Percentiles rank a stretch among this genome's conserved stretches.
These are phyloP conservation scores for Chaenogobius annularis DNA, from an alignment of 2,113 vertebrate species.

Conservation along the genomic window DNA sequence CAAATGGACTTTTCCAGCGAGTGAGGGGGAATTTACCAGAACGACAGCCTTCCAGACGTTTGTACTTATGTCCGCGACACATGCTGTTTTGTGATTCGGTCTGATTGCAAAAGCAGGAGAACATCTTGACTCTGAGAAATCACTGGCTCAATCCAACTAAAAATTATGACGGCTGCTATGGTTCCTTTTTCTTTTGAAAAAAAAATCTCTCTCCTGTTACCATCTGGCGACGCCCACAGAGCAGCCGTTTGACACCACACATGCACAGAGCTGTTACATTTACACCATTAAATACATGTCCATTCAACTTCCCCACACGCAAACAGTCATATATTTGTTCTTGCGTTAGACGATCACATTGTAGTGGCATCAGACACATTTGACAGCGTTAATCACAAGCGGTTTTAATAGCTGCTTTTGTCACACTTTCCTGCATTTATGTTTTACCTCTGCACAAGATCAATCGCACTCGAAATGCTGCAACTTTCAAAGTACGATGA, in stretches of 20 bases:
- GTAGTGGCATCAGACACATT: neutral
- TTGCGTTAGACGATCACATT: neutral
- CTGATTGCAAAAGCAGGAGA: slow-evolving; percentile 17
- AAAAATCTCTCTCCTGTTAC: slow-evolving; percentile 33
- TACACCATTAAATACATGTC: slow-evolving; percentile 37
- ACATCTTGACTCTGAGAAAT: slow-evolving; percentile 37
- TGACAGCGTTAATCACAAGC: neutral
- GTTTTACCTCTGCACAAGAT: too few relatives aligned
- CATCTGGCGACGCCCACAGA: slow-evolving; percentile 71
- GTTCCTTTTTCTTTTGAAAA: slow-evolving; percentile 29
- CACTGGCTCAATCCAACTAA: slow-evolving; percentile 37
- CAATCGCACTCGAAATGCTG: too few relatives aligned
- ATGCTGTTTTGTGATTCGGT: slow-evolving; percentile 18
- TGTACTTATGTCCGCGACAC: neutral
- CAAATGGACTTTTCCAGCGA: neutral
- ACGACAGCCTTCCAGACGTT: slow-evolving; percentile 6
- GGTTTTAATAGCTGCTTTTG: too few relatives aligned
- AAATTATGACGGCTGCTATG: slow-evolving; percentile 22
- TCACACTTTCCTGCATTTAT: too few relatives aligned
- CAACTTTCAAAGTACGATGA: neutral
- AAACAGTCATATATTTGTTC: neutral
- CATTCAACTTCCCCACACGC: slow-evolving; percentile 25
- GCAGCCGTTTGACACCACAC: slow-evolving; percentile 37
- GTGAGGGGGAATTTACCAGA: slow-evolving; percentile 17
- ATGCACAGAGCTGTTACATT: slow-evolving; percentile 13